Evolutionary conservation across 2,113 vertebrate genomes (phyloP), one percentile per base, ranked within the genome.

Genomic region (Symphodus melops): DNA sequence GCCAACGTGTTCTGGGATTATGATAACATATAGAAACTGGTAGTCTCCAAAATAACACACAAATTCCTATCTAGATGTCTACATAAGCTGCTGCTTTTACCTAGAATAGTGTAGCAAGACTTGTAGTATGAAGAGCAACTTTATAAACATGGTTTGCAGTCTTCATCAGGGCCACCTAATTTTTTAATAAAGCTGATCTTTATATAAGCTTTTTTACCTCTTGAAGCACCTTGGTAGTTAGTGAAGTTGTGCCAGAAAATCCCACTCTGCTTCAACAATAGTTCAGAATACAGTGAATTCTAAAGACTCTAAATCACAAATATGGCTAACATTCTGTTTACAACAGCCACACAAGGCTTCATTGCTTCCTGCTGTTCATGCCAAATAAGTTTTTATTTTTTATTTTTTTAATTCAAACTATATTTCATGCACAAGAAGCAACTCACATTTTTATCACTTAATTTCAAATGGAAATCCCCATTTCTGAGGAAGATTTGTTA

Each of bases 341-440:
- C 37, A 46, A 66, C 19, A 21, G 59, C 25, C 41, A 56, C 44
- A 69, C 28, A 64, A 42, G 37, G 48, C 58, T 37, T 51, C 44
- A 58, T 11, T 20, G 37, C 54, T 8, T 12, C 28, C 12, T 23
- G 8, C 46, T 53, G 19, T 54, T 64, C 25, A 16, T 20, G 37
- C 8, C 20, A 37, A 33, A 49, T 9, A 21, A 20, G 25, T 49
- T n/a, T n/a, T n/a, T n/a, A n/a, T n/a, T n/a, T n/a, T n/a, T n/a
- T n/a, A 11, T 52, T 36, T 39, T 52, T 25, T 39, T 20, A 6
- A 41, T 56, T 25, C 4, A 5, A 46, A 28, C 52, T 0, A 4
- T 37, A 13, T 4, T 46, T 17, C 7, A 46, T 9, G 48, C 12
- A 54, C 12, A 57, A 37, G 42, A 44, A 4, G 58, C 19, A 23